Evolutionary conservation across 2,888 invertebrate genomes (phyloP).

Genomic region (Nomada fucata): DNA sequence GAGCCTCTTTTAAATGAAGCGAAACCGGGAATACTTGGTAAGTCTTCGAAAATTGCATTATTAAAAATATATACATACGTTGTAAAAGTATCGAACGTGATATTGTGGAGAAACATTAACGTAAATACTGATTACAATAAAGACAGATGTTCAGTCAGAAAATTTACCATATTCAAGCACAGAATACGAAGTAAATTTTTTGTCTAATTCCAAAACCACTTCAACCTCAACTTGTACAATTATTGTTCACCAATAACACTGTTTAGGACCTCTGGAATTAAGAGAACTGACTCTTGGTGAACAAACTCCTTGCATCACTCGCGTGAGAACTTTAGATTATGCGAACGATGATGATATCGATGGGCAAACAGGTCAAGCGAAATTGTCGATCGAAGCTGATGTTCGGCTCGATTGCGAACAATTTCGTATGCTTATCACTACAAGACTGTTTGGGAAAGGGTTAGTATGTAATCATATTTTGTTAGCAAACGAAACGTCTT

Average conservation of each 20-base stretch:
- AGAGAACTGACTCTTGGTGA: slow-evolving; percentile 84
- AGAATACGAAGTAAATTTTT: too few species aligned
- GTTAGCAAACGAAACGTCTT: background rate
- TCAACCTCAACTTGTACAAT: background rate
- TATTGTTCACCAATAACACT: background rate
- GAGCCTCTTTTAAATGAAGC: slow-evolving; percentile 85
- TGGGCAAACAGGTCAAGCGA: slow-evolving; percentile 71
- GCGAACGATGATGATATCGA: slow-evolving; percentile 72
- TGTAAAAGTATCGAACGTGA: too few species aligned
- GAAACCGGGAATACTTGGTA: slow-evolving; percentile 85
- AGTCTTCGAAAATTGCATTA: slow-evolving; percentile 8
- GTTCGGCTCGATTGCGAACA: slow-evolving; percentile 85
- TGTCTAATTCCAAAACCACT: too few species aligned
- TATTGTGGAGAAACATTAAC: too few species aligned
- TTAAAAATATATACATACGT: too few species aligned
- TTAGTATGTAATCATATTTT: slow-evolving; percentile 56
- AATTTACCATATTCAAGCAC: too few species aligned
- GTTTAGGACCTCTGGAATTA: slow-evolving; percentile 84
- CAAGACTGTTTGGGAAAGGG: slow-evolving; percentile 84
- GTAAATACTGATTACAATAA: too few species aligned
- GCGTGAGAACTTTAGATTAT: slow-evolving; percentile 79
- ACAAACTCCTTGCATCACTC: slow-evolving; percentile 80
- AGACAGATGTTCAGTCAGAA: too few species aligned
- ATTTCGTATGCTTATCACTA: slow-evolving; percentile 85
- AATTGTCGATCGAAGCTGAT: slow-evolving; percentile 85